Evolutionary conservation across 1,140 invertebrate species (phyloP).

Genomic region (Drosophila parabipectinata): DNA sequence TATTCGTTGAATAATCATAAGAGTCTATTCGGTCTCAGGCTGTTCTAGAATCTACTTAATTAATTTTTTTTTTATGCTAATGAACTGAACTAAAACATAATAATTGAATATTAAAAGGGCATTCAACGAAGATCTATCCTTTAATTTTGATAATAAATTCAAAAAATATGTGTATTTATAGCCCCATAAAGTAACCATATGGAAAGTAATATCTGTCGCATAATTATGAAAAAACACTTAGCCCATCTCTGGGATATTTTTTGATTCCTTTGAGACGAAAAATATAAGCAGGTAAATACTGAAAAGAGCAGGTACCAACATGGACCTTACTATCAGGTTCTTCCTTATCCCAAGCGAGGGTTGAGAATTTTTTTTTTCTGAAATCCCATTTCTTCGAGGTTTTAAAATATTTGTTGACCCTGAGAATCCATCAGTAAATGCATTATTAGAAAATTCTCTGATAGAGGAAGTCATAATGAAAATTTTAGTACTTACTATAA

Average conservation of each 20-base stretch:
- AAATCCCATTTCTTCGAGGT: not conserved
- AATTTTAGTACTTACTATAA: slow-evolving; percentile 4
- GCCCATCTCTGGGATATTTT: too few relatives aligned
- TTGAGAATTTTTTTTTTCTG: not conserved
- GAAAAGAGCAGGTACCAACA: slow-evolving; percentile 15
- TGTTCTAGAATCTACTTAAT: not conserved
- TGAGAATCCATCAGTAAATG: not conserved
- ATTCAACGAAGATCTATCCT: too few relatives aligned
- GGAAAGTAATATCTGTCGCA: slow-evolving; percentile 6
- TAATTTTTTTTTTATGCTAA: too few relatives aligned
- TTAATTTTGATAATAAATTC: too few relatives aligned
- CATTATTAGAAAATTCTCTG: not conserved
- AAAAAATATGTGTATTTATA: too few relatives aligned
- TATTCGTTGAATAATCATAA: slow-evolving; percentile 12
- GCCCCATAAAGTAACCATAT: too few relatives aligned
- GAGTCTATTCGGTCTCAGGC: too few relatives aligned
- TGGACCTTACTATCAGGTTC: not conserved
- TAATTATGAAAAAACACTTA: not conserved
- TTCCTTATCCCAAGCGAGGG: not conserved
- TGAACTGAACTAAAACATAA: too few relatives aligned
- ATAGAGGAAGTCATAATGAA: not conserved
- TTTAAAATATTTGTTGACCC: not conserved
- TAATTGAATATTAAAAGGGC: too few relatives aligned
- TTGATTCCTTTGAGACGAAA: not conserved
- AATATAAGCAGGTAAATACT: slow-evolving; percentile 16